phyloP scores from a whole-genome alignment of 2,113 vertebrate species.

The Oplegnathus fasciatus region DNA sequence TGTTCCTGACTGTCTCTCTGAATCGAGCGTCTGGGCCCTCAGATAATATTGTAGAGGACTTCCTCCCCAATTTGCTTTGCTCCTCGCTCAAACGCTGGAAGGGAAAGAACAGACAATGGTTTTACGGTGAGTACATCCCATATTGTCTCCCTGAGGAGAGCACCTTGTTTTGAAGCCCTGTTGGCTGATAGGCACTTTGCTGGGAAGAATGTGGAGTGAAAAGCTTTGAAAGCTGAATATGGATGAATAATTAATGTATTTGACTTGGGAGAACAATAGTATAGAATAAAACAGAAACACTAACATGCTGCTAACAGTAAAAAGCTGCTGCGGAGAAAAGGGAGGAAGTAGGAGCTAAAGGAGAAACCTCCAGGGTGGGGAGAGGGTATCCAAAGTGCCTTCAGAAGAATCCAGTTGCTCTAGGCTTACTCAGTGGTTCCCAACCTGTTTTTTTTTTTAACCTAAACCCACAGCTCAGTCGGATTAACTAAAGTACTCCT shows the following conservation, averaged over 20 bases:
- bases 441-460: not conserved
- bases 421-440: slow-evolving; percentile 10
- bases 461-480: not conserved
- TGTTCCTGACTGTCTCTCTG: slow-evolving; percentile 35
- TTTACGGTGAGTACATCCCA: slow-evolving; percentile 68
- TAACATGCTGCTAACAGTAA: slow-evolving; percentile 73
- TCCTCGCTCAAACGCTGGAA: slow-evolving; percentile 50
- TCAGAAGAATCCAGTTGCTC: slow-evolving; percentile 46
- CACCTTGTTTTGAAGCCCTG: slow-evolving; percentile 77
- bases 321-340: slow-evolving; percentile 50
- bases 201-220: slow-evolving; percentile 71
- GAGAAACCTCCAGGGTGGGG: slow-evolving; percentile 63
- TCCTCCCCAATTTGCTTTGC: slow-evolving; percentile 53
- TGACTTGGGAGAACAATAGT: slow-evolving; percentile 82
- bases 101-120: slow-evolving; percentile 57
- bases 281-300: slow-evolving; percentile 74
- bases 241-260: slow-evolving; percentile 82
- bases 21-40: slow-evolving; percentile 49
- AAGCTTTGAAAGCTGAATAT: slow-evolving; percentile 81
- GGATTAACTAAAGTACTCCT: not conserved
- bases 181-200: slow-evolving; percentile 80
- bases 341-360: slow-evolving; percentile 51
- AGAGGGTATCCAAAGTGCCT: slow-evolving; percentile 54
- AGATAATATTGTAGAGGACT: slow-evolving; percentile 53
- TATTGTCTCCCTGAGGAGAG: slow-evolving; percentile 71